Evolutionary conservation across 2,888 invertebrate species (phyloP).

Genomic region (Coenonympha glycerion): DNA sequence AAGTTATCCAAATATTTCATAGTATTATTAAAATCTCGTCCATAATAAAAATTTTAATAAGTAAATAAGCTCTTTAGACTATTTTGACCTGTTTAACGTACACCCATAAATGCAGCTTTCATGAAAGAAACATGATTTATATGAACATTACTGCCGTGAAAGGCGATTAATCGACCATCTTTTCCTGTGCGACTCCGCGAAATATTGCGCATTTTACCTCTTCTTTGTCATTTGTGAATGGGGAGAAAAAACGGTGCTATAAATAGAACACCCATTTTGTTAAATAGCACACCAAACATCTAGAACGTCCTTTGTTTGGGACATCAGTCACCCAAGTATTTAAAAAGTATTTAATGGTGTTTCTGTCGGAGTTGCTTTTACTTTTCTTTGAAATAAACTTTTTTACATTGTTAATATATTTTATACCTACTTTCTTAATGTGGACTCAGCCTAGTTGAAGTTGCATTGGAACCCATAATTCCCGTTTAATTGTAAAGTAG

Average conservation of each 20-base stretch:
- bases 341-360: not conserved
- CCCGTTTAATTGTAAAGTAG: too few species aligned
- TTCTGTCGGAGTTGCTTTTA: not conserved
- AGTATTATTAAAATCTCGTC: too few species aligned
- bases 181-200: conserved; percentile 10
- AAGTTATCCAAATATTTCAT: too few species aligned
- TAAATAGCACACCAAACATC: conserved; percentile 2
- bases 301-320: conserved; percentile 2
- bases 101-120: conserved; percentile 1
- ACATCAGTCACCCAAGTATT: not conserved
- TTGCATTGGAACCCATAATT: too few species aligned
- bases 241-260: conserved; percentile 13
- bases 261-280: conserved; percentile 18
- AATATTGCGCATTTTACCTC: conserved; percentile 21
- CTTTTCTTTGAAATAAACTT: too few species aligned
- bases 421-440: too few species aligned
- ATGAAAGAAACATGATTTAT: conserved; percentile 4
- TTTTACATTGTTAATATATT: too few species aligned
- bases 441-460: too few species aligned
- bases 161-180: conserved; percentile 17
- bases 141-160: conserved; percentile 10
- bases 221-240: conserved; percentile 23
- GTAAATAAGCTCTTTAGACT: not conserved
- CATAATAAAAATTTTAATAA: too few species aligned
- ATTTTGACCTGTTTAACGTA: not conserved